Conservation (phyloP, 2,888 invertebrate genomes). For the Leptinotarsa haldemani region DNA sequence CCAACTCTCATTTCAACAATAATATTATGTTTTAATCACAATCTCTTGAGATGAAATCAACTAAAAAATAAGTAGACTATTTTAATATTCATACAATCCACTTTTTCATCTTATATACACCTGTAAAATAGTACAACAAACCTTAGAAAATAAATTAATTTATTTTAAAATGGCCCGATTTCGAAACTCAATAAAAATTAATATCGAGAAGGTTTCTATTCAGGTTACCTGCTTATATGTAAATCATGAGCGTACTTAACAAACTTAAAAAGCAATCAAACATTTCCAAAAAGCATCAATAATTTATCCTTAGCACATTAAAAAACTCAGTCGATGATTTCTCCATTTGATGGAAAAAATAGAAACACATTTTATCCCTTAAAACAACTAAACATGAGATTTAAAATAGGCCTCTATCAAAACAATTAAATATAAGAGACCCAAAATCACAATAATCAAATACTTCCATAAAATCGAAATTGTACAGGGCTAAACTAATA, state of each 20-base stretch:
- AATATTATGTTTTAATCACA: constrained; percentile 49
- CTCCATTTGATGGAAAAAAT: constrained; percentile 47
- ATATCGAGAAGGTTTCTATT: neutral
- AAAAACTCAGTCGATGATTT: constrained; percentile 51
- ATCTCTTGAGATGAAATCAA: constrained; percentile 46
- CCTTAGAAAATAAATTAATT: constrained; percentile 10
- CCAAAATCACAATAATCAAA: constrained; percentile 41
- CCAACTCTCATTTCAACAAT: constrained; percentile 56
- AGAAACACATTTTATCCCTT: constrained; percentile 24
- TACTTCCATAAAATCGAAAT: constrained; percentile 32
- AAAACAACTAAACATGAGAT: constrained; percentile 43
- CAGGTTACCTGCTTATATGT: neutral
- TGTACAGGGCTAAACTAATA: constrained; percentile 33
- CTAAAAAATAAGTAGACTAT: constrained; percentile 37
- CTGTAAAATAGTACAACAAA: constrained; percentile 8
- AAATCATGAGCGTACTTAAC: neutral
- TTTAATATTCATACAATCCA: constrained; percentile 4
- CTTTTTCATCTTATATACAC: constrained; percentile 4
- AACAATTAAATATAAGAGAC: constrained; percentile 41
- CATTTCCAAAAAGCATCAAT: constrained; percentile 24
- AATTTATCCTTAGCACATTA: constrained; percentile 29
- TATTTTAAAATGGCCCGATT: neutral
- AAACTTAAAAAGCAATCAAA: constrained; percentile 25
- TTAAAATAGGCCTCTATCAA: constrained; percentile 36
- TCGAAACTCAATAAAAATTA: constrained; percentile 4